Evolutionary conservation across 1,140 invertebrate genomes (phyloP), one percentile per base, ranked within the genome.

Genomic region (Drosophila ficusphila): DNA sequence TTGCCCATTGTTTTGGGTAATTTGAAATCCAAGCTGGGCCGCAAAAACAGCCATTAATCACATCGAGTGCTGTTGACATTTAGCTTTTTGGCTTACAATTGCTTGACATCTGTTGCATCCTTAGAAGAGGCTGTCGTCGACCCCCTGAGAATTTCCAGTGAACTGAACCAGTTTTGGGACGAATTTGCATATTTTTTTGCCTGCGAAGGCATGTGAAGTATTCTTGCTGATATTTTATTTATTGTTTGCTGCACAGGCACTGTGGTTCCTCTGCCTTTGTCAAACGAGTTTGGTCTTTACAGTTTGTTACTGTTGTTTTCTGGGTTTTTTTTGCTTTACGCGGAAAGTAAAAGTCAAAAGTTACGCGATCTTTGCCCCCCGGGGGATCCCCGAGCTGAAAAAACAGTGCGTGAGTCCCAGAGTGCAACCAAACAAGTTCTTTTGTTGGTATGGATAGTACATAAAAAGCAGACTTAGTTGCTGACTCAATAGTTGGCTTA

Each of bases 341-440:
- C 47, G 76, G 76, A 68, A 82, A 82, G 68, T 77, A 79, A 79
- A 79, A 79, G 76, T 79, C 76, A 77, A 77, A 77, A 47, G 74
- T 65, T 77, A 71, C 49, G 57, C 64, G 64, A 68, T 68, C 60
- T 52, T 29, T 25, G 48, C 27, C 36, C 62, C 23, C 60, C 65
- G 53, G 60, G 67, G 57, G 21, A 29, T 49, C 41, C 16, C 48
- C 23, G 12, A 47, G 27, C 27, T 21, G n/a, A 19, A 38, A 38
- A 27, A 25, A 14, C 46, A 51, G 57, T 75, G 72, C 71, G 70
- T 44, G 27, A 36, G 47, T 41, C 27, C 27, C 38, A 60, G 38
- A 70, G 29, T 38, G 48, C 48, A 39, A 16, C 62, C 31, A 67
- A 68, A 67, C 64, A 68, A 68, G 64, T 68, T 68, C 64, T 68